Evolutionary conservation across 2,888 invertebrate species (phyloP).

Genomic region (Hypena proboscidalis): DNA sequence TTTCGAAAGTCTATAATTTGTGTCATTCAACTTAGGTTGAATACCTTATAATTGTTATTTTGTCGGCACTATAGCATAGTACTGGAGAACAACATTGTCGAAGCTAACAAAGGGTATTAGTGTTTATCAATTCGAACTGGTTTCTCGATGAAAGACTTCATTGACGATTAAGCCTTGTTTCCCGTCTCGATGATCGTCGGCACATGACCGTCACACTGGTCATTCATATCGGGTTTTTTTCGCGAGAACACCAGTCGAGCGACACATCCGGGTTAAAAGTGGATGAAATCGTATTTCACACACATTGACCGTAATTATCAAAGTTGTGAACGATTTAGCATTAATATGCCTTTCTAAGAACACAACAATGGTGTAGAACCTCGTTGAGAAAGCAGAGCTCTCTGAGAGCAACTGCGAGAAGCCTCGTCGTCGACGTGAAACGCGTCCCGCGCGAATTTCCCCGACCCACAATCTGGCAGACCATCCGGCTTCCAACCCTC

Average conservation of each 20-base stretch:
- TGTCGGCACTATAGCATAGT: conserved; percentile 25
- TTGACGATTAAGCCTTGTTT: conserved; percentile 59
- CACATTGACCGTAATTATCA: conserved; percentile 24
- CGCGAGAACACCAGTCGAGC: conserved; percentile 49
- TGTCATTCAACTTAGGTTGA: conserved; percentile 27
- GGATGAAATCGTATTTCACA: conserved; percentile 18
- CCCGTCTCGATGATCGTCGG: conserved; percentile 45
- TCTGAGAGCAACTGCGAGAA: conserved; percentile 51
- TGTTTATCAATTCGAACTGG: conserved; percentile 62
- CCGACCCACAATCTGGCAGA: conserved; percentile 61
- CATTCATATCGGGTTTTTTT: conserved; percentile 48
- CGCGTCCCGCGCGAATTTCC: conserved; percentile 62
- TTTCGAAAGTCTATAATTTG: conserved; percentile 16
- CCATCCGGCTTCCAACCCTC: conserved; percentile 57
- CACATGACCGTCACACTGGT: conserved; percentile 54
- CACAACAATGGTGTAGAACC: conserved; percentile 60
- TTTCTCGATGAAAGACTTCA: conserved; percentile 63
- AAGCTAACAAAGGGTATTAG: conserved; percentile 62
- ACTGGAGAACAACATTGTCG: conserved; percentile 25
- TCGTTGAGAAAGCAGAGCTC: conserved; percentile 64
- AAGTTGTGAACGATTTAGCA: conserved; percentile 30
- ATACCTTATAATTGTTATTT: conserved; percentile 23
- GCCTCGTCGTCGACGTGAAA: conserved; percentile 52
- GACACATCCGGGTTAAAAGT: conserved; percentile 40
- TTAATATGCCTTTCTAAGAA: conserved; percentile 51